phyloP scores from a whole-genome alignment of 2,888 invertebrate genomes.

The Mythimna loreyi region DNA sequence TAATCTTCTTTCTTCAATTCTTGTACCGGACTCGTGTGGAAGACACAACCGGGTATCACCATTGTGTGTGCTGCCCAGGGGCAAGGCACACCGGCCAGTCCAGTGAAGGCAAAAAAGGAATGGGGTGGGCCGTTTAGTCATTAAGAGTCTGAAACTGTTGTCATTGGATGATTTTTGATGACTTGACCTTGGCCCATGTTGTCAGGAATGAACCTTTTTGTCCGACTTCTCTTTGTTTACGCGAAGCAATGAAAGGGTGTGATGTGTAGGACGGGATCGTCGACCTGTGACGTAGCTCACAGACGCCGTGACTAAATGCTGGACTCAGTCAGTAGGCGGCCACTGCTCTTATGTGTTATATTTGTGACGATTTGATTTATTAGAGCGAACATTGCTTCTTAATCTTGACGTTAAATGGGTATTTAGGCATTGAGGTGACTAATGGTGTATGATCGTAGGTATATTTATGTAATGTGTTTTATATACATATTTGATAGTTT shows the following conservation, averaged over 20 bases:
- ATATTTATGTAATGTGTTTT: no score
- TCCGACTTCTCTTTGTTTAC: conserved; percentile 11
- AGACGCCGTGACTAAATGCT: conserved; percentile 30
- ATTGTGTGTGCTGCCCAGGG: no score
- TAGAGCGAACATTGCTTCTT: neutral
- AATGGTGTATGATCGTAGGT: neutral
- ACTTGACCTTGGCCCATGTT: neutral
- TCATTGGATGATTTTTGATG: no score
- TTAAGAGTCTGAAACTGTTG: no score
- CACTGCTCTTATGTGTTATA: conserved; percentile 17
- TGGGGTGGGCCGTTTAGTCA: no score
- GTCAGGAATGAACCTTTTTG: conserved; percentile 27
- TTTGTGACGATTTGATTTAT: conserved; percentile 7
- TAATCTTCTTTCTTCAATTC: no score
- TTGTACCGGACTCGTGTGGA: no score
- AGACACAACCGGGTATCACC: no score
- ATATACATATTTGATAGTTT: no score
- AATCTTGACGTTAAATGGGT: neutral
- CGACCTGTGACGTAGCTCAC: conserved; percentile 50
- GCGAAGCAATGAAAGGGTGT: conserved; percentile 43
- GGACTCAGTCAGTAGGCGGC: conserved; percentile 19
- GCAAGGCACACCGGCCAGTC: no score
- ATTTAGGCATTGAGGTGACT: neutral
- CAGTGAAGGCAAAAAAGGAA: no score
- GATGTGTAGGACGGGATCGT: conserved; percentile 47